Evolutionary conservation across 2,113 vertebrate species (phyloP).

Genomic region (Urocolius indicus): DNA sequence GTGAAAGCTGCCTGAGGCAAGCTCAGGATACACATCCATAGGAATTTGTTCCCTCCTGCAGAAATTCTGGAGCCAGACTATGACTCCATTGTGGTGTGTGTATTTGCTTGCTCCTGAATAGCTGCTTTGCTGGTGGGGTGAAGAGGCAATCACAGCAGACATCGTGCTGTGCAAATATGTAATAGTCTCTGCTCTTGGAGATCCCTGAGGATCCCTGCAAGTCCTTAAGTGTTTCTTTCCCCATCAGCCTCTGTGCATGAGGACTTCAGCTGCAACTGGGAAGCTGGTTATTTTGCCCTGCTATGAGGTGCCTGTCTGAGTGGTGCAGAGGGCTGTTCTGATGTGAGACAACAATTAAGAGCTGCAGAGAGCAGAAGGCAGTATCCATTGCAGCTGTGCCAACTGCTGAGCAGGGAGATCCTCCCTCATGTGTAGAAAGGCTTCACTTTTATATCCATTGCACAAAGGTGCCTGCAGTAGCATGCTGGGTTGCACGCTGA

Average conservation of each 20-base stretch:
- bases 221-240: background rate
- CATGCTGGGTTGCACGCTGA: rapidly evolving
- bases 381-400: background rate
- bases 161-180: background rate
- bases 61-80: background rate
- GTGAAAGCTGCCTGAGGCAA: background rate
- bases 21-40: background rate
- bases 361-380: conserved; percentile 16
- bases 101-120: background rate
- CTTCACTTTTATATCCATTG: background rate
- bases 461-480: rapidly evolving
- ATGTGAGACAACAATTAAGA: background rate
- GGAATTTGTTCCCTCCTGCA: background rate
- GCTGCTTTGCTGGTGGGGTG: background rate
- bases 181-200: background rate
- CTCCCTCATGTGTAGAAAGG: background rate
- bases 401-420: conserved; percentile 1
- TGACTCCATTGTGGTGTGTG: rapidly evolving
- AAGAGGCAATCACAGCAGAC: background rate
- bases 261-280: background rate
- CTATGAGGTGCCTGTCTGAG: background rate
- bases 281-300: background rate
- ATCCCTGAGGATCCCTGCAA: background rate
- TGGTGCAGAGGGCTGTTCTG: background rate
- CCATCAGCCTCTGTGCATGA: background rate